phyloP scores from a whole-genome alignment of 2,113 vertebrate genomes.

The Microcebus lehilahytsara region DNA sequence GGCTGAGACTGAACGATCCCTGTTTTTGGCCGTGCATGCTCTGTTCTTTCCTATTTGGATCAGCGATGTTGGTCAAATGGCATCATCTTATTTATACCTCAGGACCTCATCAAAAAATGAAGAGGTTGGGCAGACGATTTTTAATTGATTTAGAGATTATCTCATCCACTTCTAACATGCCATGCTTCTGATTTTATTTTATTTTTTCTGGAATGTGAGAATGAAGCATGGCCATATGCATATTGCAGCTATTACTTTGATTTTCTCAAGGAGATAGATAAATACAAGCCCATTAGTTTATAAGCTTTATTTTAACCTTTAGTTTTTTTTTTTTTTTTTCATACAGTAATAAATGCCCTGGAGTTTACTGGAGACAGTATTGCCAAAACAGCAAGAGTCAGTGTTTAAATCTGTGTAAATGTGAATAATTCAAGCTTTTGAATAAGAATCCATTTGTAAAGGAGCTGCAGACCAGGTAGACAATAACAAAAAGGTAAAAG shows the following conservation, averaged over 20 bases:
- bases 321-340: not conserved
- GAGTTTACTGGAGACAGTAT: conserved; percentile 17
- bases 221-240: not conserved
- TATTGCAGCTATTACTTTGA: not conserved
- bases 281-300: not conserved
- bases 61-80: not conserved
- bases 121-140: not conserved
- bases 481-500: not conserved
- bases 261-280: conserved; percentile 21
- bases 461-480: conserved; percentile 25
- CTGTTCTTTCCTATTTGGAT: not conserved
- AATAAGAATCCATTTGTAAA: conserved; percentile 50
- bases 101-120: not conserved
- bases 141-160: not conserved
- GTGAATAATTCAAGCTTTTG: conserved; percentile 59
- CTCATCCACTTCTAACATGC: not conserved
- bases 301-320: conserved; percentile 32
- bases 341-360: conserved; percentile 29
- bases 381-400: conserved; percentile 38
- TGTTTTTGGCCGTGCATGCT: not conserved
- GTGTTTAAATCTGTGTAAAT: conserved; percentile 6
- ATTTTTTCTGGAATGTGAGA: not conserved
- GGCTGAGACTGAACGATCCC: not conserved
- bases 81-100: not conserved
- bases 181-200: not conserved